Conservation (phyloP, 2,888 invertebrate species). For the Callyntrura guangdongensis region DNA sequence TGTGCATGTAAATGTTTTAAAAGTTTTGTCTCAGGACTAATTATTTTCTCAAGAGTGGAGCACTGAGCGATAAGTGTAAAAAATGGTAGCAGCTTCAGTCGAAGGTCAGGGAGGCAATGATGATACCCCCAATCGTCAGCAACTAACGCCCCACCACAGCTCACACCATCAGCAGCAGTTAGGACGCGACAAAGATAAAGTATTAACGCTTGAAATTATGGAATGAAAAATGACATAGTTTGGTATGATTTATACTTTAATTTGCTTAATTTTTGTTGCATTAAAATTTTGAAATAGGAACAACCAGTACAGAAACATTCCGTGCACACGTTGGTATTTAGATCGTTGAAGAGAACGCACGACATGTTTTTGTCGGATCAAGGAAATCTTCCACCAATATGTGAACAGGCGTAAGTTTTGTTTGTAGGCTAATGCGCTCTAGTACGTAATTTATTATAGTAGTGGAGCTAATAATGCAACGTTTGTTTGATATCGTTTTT, state of each 20-base stretch:
- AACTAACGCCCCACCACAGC: not conserved
- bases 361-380: constrained; percentile 99
- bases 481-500: too few relatives aligned
- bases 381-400: constrained; percentile 92
- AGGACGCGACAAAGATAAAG: constrained; percentile 18
- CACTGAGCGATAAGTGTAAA: not conserved
- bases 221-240: too few relatives aligned
- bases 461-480: too few relatives aligned
- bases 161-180: not conserved
- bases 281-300: too few relatives aligned
- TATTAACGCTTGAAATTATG: too few relatives aligned
- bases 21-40: too few relatives aligned
- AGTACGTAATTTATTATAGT: too few relatives aligned
- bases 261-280: too few relatives aligned
- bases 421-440: too few relatives aligned
- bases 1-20: too few relatives aligned
- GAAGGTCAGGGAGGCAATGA: constrained; percentile 44
- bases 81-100: constrained; percentile 14
- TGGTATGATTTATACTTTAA: too few relatives aligned
- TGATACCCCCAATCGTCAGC: constrained; percentile 70
- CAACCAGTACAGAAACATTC: constrained; percentile 95
- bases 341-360: constrained; percentile 98
- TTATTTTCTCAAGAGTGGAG: too few relatives aligned
- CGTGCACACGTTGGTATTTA: constrained; percentile 98
- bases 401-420: constrained; percentile 91